Conservation (phyloP, 2,113 vertebrate genomes). For the Pomatorhinus ruficollis region DNA sequence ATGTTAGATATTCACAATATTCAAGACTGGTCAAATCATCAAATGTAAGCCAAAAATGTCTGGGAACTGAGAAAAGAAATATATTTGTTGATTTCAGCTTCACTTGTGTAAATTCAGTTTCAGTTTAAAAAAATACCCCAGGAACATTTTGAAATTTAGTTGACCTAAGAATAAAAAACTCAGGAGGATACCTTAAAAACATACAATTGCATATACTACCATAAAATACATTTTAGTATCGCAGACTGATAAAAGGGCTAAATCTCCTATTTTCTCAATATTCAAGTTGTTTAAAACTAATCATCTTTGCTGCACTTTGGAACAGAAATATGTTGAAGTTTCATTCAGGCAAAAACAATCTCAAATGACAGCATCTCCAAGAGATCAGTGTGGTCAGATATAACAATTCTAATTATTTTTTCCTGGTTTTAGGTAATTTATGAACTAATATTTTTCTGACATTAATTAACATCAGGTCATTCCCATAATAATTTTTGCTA, state of each 20-base stretch:
- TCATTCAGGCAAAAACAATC: not conserved
- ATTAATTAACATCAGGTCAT: not conserved
- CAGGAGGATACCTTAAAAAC: not conserved
- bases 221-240: not conserved
- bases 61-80: not conserved
- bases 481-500: not conserved
- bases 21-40: not conserved
- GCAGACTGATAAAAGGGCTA: not conserved
- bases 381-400: not conserved
- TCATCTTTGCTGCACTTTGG: not conserved
- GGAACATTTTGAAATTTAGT: not conserved
- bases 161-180: not conserved
- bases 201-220: rapidly evolving
- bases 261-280: not conserved
- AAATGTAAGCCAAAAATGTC: not conserved
- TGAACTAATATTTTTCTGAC: not conserved
- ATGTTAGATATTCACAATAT: not conserved
- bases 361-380: not conserved
- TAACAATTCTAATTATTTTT: not conserved
- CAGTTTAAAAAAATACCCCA: not conserved
- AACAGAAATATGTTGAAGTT: not conserved
- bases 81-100: not conserved
- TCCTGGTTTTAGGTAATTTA: not conserved
- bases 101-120: not conserved
- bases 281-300: not conserved